phyloP scores from a whole-genome alignment of 2,888 invertebrate genomes.

The Schrankia costaestrigalis region DNA sequence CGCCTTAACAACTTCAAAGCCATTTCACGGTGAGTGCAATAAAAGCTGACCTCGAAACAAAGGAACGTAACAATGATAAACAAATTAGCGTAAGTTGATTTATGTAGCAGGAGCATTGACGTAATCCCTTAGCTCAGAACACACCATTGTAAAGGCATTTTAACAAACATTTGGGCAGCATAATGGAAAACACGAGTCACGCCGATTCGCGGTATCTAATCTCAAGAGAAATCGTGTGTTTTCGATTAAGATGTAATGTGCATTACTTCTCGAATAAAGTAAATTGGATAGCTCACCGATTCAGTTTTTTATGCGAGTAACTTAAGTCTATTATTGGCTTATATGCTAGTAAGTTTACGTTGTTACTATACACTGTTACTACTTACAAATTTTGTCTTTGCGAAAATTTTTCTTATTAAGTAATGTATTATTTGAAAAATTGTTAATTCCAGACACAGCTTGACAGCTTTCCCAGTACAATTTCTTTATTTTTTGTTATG shows the following conservation, averaged over 20 bases:
- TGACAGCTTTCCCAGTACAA: no score
- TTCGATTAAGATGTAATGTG: conserved; percentile 36
- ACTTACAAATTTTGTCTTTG: no score
- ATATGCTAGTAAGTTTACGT: no score
- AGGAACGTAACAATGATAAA: conserved; percentile 47
- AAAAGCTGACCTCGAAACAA: conserved; percentile 31
- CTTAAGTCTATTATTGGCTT: no score
- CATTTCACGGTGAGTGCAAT: conserved; percentile 30
- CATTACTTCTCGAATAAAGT: no score
- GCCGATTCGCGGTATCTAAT: conserved; percentile 27
- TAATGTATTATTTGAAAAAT: no score
- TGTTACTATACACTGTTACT: no score
- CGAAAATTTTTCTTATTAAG: no score
- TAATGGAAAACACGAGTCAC: conserved; percentile 45
- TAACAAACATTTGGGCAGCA: conserved; percentile 40
- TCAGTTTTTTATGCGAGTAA: no score
- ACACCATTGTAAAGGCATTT: conserved; percentile 41
- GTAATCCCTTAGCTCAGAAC: conserved; percentile 33
- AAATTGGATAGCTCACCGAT: no score
- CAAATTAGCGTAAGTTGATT: conserved; percentile 43
- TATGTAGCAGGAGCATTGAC: conserved; percentile 37
- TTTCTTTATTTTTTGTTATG: no score
- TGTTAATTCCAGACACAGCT: no score
- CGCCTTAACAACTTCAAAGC: conserved; percentile 34
- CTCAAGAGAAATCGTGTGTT: conserved; percentile 26